phyloP scores from a whole-genome alignment of 2,113 vertebrate genomes.

The Pseudorhombus dupliciocellatus region DNA sequence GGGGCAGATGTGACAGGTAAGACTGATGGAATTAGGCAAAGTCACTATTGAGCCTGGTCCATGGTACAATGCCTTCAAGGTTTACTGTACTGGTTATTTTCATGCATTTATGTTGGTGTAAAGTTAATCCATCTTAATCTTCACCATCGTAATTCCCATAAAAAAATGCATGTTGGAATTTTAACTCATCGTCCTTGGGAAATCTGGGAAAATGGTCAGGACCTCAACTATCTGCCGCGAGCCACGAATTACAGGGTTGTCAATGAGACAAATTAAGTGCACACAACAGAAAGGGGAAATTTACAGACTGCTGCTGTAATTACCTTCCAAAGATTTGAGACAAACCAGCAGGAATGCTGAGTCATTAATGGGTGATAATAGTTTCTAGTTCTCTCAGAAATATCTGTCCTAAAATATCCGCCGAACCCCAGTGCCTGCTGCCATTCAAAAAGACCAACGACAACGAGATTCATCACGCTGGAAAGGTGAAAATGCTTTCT shows the following conservation, averaged over 20 bases:
- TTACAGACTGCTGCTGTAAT: neutral
- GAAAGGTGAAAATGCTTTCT: slow-evolving; percentile 1
- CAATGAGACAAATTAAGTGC: no score
- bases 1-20: slow-evolving; percentile 26
- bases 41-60: neutral
- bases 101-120: neutral
- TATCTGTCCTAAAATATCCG: neutral
- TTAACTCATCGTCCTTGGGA: no score
- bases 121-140: no score
- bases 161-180: no score
- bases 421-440: slow-evolving; percentile 7
- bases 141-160: no score
- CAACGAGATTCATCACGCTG: neutral
- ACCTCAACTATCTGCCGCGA: no score
- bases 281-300: no score
- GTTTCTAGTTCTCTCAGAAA: neutral
- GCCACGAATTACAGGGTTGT: no score
- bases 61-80: slow-evolving; percentile 3
- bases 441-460: neutral
- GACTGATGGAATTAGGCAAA: slow-evolving; percentile 50
- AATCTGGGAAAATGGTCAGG: no score
- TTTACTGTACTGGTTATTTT: slow-evolving; percentile 2
- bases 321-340: neutral
- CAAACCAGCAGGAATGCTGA: neutral
- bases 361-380: neutral